Percentiles rank a stretch among this genome's conserved stretches.
Evolutionary conservation across 2,888 invertebrate species (phyloP).

Genomic region (Drosophila picticornis): DNA sequence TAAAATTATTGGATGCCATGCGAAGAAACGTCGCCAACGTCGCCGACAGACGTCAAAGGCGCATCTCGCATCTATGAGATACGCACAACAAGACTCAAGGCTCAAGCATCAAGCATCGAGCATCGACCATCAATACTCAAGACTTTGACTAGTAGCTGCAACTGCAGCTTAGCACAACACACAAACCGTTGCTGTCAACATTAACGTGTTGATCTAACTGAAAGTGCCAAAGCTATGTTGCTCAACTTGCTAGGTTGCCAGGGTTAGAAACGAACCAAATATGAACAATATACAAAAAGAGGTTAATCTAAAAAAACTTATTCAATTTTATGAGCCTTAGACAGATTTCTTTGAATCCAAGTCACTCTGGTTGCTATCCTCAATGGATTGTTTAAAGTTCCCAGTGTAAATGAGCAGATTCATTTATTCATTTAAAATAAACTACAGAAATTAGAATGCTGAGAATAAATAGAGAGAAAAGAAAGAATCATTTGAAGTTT

Average conservation of each 20-base stretch:
- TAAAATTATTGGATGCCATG: constrained; percentile 83
- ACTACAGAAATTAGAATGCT: too few species aligned
- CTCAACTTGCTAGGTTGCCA: constrained; percentile 8
- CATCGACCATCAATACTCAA: constrained; percentile 5
- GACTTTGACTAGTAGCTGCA: constrained; percentile 30
- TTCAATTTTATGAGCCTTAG: neutral
- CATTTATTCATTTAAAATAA: too few species aligned
- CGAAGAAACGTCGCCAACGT: constrained; percentile 65
- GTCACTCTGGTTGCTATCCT: neutral
- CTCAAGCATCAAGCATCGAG: neutral
- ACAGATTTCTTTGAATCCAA: neutral
- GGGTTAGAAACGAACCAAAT: neutral
- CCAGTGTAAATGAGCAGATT: neutral
- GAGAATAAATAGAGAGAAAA: too few species aligned
- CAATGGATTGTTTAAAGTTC: neutral
- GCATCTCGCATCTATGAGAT: constrained; percentile 73
- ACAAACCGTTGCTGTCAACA: constrained; percentile 65
- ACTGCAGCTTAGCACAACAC: constrained; percentile 50
- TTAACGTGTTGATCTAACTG: constrained; percentile 50
- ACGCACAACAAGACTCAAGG: constrained; percentile 42
- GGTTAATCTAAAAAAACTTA: neutral
- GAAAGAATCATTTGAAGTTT: neutral
- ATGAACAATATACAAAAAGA: neutral
- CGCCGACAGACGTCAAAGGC: constrained; percentile 77
- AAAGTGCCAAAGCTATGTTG: constrained; percentile 30